Base-by-base conservation (phyloP, 1,140 invertebrate species). In the Hyles euphorbiae region DNA sequence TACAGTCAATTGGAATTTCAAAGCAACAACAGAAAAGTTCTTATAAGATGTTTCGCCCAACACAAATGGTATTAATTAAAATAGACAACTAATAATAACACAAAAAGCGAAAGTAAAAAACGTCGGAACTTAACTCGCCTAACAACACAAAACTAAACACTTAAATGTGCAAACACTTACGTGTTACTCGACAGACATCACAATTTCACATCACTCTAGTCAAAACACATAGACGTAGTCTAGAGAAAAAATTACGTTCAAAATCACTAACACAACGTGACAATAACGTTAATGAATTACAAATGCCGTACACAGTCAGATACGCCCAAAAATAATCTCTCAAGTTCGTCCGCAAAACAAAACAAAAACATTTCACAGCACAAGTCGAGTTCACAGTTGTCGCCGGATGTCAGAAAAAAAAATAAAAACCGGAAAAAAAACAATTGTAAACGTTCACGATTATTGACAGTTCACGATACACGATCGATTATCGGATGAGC, bases 401-500 rank as follows among this genome's bases (percentile, higher is more conserved):
- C 33, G 44, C 53, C 55, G 50, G 52, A 10, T 9, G 40, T 8
- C 47, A 46, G 40, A 56, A 60, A 65, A 51, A 6, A 52, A 50
- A 11, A 50, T 10, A 34, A 52, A n/a, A 34, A 52, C 34, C 3
- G 33, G 9, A 34, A 52, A 67, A n/a, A 73, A 70, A 69, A 66
- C 63, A 72, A 63, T 61, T 61, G 67, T 65, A 68, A 65, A 69
- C 51, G 48, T 55, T 50, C 63, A 68, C 63, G 63, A 67, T 70
- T 65, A 74, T 75, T 52, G 67, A 78, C 56, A 76, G 74, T 83
- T 82, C 69, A 76, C 72, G 72, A 67, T 73, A 47, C 78, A 82
- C 81, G 75, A 85, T 86, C 79, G 83, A 86, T 86, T 77, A 81
- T 81, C 77, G 81, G 72, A 74, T 62, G 68, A 70, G 63, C 66